Evolutionary conservation across 2,888 invertebrate genomes (phyloP).

Genomic region (Scaptomyza flava): DNA sequence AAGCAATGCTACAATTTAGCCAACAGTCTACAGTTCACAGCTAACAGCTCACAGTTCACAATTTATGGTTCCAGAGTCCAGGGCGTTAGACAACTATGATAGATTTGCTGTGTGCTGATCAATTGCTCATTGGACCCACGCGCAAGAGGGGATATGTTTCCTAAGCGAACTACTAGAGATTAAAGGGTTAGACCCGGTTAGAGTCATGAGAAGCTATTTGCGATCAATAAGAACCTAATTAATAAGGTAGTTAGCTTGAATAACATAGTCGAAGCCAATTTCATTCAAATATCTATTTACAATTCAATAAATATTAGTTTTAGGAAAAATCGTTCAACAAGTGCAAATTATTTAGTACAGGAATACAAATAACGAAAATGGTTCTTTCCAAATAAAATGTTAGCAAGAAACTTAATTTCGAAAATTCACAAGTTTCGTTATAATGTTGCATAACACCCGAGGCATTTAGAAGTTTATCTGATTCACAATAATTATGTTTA

Average conservation of each 20-base stretch:
- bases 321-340: no score
- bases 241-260: not conserved
- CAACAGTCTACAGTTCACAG: constrained; percentile 45
- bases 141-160: constrained; percentile 18
- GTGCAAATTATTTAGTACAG: no score
- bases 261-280: not conserved
- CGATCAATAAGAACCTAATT: constrained; percentile 9
- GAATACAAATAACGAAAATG: no score
- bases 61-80: constrained; percentile 17
- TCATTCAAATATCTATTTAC: no score
- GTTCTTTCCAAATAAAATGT: no score
- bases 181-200: constrained; percentile 1
- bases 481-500: no score
- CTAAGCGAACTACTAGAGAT: not conserved
- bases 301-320: no score
- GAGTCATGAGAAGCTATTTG: constrained; percentile 12
- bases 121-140: constrained; percentile 29
- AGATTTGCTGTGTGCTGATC: constrained; percentile 63
- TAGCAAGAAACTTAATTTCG: no score
- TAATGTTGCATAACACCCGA: no score
- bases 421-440: no score
- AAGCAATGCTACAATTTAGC: constrained; percentile 67
- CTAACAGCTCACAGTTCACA: constrained; percentile 5
- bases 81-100: constrained; percentile 63
- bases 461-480: no score